Evolutionary conservation across 2,888 invertebrate species (phyloP).

Genomic region (Chloromyia formosa): DNA sequence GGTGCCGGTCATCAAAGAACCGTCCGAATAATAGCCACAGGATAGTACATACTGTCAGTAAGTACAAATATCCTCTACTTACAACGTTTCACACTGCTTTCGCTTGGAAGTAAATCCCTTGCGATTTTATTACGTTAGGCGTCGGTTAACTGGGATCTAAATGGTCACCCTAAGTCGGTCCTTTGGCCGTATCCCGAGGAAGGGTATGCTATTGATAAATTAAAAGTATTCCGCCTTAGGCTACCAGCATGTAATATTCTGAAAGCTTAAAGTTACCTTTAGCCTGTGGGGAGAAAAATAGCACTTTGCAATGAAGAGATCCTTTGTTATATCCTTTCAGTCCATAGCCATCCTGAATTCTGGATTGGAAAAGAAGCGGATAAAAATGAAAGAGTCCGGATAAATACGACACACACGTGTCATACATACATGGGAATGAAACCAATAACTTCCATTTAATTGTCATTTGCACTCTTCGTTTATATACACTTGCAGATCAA

Average conservation of each 20-base stretch:
- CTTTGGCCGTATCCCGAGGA: not conserved
- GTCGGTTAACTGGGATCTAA: slow-evolving; percentile 36
- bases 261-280: not conserved
- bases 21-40: not conserved
- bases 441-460: not conserved
- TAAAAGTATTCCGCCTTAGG: slow-evolving; percentile 1
- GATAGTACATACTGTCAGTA: not conserved
- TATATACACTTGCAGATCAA: too few relatives aligned
- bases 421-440: not conserved
- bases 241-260: not conserved
- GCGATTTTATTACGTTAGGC: slow-evolving; percentile 32
- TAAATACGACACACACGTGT: too few relatives aligned
- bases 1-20: not conserved
- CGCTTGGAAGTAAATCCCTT: slow-evolving; percentile 15
- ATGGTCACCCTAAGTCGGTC: not conserved
- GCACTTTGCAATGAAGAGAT: not conserved
- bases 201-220: slow-evolving; percentile 25
- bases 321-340: not conserved
- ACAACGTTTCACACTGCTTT: too few relatives aligned
- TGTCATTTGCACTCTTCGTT: not conserved
- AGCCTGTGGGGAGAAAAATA: not conserved
- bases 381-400: not conserved
- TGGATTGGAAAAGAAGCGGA: not conserved
- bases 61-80: not conserved
- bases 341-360: not conserved